Evolutionary conservation across 1,140 invertebrate genomes (phyloP).

Genomic region (Drosophila persimilis): DNA sequence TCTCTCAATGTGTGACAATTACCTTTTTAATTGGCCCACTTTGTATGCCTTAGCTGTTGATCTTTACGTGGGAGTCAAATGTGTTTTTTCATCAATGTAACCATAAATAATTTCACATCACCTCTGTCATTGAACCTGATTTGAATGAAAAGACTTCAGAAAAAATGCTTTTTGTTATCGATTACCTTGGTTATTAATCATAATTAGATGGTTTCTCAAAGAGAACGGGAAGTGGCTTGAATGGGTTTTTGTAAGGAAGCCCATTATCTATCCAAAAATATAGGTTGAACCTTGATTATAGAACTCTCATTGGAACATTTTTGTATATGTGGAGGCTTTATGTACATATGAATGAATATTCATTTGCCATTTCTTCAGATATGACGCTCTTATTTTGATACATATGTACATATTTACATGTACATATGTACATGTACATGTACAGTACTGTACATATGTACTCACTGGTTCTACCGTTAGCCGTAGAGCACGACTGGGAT

Average conservation of each 20-base stretch:
- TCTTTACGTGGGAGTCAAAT: constrained; percentile 38
- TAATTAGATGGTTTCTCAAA: constrained; percentile 3
- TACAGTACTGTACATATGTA: too few species aligned
- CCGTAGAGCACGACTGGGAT: constrained; percentile 25
- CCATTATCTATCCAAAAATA: not conserved
- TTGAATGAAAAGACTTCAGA: constrained; percentile 18
- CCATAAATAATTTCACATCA: constrained; percentile 33
- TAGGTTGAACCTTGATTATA: not conserved
- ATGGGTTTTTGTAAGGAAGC: constrained; percentile 2
- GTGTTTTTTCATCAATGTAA: constrained; percentile 31
- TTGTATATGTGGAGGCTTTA: too few species aligned
- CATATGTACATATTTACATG: too few species aligned
- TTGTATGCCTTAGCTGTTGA: constrained; percentile 30
- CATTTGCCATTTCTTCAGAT: too few species aligned
- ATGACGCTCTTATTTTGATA: too few species aligned
- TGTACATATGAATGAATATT: too few species aligned
- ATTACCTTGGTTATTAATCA: constrained; percentile 7
- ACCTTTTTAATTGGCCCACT: constrained; percentile 63
- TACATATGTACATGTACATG: too few species aligned
- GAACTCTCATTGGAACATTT: not conserved
- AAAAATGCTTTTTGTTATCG: constrained; percentile 21
- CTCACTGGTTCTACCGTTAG: constrained; percentile 22
- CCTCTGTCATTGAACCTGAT: constrained; percentile 41
- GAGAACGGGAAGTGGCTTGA: constrained; percentile 22
- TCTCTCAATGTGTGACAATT: constrained; percentile 69